These are phyloP conservation scores for Calliphora vicina DNA, from an alignment of 1,140 invertebrate genomes.

Conservation along the genomic window DNA sequence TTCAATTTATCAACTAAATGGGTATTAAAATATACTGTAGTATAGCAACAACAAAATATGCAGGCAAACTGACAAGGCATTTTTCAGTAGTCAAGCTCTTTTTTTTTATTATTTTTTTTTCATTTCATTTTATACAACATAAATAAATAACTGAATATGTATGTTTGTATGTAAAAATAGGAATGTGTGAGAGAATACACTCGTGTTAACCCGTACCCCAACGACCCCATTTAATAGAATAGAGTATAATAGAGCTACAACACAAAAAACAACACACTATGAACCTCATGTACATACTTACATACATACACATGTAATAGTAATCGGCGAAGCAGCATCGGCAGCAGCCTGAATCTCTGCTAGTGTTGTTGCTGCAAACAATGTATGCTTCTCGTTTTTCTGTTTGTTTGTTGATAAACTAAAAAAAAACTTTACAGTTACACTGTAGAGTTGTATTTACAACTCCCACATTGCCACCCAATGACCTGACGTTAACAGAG, in stretches of 20 bases:
- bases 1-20: background rate
- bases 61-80: background rate
- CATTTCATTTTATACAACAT: too few species aligned
- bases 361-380: background rate
- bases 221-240: constrained; percentile 22
- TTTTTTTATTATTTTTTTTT: too few species aligned
- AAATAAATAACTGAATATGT: background rate
- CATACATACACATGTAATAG: too few species aligned
- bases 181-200: too few species aligned
- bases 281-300: too few species aligned
- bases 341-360: background rate
- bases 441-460: background rate
- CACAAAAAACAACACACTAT: too few species aligned
- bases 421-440: too few species aligned
- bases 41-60: background rate
- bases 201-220: constrained; percentile 14
- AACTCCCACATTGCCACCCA: constrained; percentile 8
- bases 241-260: background rate
- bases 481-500: constrained; percentile 16
- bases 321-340: background rate
- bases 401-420: background rate
- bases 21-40: background rate
- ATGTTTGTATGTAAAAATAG: too few species aligned
- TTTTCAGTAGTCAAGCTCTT: background rate
- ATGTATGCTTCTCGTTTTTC: background rate